Evolutionary conservation across 2,113 vertebrate genomes (phyloP), one percentile per base, ranked within the genome.

Genomic region (Hydrolagus affinis): DNA sequence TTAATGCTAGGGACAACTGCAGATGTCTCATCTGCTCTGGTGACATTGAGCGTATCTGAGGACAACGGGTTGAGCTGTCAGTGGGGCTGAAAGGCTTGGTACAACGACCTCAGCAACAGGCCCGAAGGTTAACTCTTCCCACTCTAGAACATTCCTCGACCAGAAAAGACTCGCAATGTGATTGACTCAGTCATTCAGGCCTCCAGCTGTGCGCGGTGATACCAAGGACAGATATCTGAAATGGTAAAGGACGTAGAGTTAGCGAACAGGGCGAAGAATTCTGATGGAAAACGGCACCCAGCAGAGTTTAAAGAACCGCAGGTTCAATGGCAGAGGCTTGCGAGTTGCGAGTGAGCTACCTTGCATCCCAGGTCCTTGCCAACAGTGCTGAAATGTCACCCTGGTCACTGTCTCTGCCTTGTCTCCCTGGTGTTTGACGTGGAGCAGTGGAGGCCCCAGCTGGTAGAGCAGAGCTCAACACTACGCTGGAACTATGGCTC

Each of bases 31-130:
- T 30, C 70, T 72, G 70, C 11, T 30, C 23, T 14, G 30, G 70
- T 72, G 70, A 72, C 30, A 72, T 72, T 72, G 70, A 28, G 70
- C 14, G 30, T 72, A 14, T 72, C 70, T 72, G 70, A 72, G n/a
- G 70, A 14, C 70, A 30, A 30, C 23, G 25, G 70, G 70, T 72
- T 30, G 70, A 23, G 30, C 30, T 72, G 70, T 72, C 25, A 15
- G n/a, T 28, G 14, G 25, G 25, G 25, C 70, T 72, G 70, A 15
- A 14, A 72, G n/a, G 25, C 23, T 11, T 72, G 25, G 15, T 25
- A 28, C 25, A 72, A 28, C 14, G 30, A 30, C 25, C 23, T 23
- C 23, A 28, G 15, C 70, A 12, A 28, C 14, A 23, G 30, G 25
- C 23, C 70, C 30, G n/a, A 72, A 72, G 70, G 70, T 72, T 72